Base-by-base conservation (phyloP, 2,113 vertebrate genomes). In the Macquaria australasica region DNA sequence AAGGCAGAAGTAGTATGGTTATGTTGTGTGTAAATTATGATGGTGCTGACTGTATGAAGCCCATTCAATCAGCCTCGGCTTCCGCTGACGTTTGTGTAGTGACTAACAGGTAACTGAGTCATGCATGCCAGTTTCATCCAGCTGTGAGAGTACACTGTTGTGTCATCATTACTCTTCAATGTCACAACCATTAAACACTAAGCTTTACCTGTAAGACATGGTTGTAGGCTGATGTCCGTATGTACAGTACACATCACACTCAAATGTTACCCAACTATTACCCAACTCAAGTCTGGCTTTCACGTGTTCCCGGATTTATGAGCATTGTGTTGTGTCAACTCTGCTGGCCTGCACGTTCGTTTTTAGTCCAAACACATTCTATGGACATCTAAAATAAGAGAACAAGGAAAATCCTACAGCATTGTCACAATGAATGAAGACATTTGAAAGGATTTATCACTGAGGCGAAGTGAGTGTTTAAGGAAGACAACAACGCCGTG, bases 321-420 rank as follows among this genome's bases (percentile, higher is more conserved):
- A 31, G 77, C 70, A 92, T 84, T 90, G 89, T 96, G 94, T 96
- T 95, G 84, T 95, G 95, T 94, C 94, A 96, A 96, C 94, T 90
- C 73, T 31, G 70, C 48, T 25, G 50, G 31, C 56, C 73, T 74
- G 74, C 81, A 43, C 20, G 18, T 53, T 67, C 77, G 94, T 95
- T 95, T 94, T 73, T 1, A 91, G 85, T 94, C 85, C 89, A 95
- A 96, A 95, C 94, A 95, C 39, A 53, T 59, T 51, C 72, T 90
- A 91, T 90, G 91, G 90, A 91, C 86, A 92, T 75, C 43, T 78
- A 73, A 91, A 89, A 92, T 89, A 91, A 59, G 50, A 86, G 68
- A 77, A 72, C 12, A 63, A 73, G 31, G 66, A 62, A 62, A 84
- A 79, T 73, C 50, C 20, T 28, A 16, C 15, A 2, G n/a, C 50